Evolutionary conservation across 2,113 vertebrate species (phyloP).

Genomic region (Oxyura jamaicensis): DNA sequence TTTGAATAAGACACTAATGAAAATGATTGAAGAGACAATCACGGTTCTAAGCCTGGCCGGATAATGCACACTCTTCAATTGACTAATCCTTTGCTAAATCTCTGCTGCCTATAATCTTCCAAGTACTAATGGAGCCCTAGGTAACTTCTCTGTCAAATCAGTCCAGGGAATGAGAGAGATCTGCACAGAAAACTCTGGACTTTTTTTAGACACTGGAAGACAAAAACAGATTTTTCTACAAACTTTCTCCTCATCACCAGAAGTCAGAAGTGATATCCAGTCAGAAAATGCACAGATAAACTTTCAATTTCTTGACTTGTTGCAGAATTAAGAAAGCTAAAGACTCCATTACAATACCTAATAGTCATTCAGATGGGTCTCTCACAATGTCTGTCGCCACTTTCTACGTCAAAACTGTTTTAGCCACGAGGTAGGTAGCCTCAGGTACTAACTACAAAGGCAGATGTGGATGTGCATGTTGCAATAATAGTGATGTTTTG

Average conservation of each 20-base stretch:
- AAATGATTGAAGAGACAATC: slow-evolving; percentile 85
- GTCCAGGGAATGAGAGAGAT: slow-evolving; percentile 44
- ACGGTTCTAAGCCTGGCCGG: slow-evolving; percentile 79
- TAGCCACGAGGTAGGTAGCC: background rate
- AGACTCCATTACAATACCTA: background rate
- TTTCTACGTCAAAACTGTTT: background rate
- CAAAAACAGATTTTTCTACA: background rate
- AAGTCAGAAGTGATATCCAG: background rate
- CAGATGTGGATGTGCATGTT: background rate
- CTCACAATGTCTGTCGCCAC: background rate
- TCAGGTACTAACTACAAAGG: background rate
- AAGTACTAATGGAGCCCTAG: slow-evolving; percentile 73
- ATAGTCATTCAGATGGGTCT: background rate
- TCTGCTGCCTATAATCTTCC: slow-evolving; percentile 79
- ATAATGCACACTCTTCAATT: slow-evolving; percentile 75
- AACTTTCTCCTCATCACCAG: background rate
- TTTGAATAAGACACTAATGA: slow-evolving; percentile 89
- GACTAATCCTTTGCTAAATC: slow-evolving; percentile 83
- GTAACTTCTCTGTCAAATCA: slow-evolving; percentile 72
- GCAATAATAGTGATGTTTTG: background rate
- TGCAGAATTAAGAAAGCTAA: background rate
- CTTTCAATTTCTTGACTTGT: background rate
- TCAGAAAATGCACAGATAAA: background rate
- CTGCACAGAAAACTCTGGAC: slow-evolving; percentile 43
- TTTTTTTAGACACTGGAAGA: background rate